Evolutionary conservation across 2,888 invertebrate genomes (phyloP).

Genomic region (Notocelia uddmanniana): DNA sequence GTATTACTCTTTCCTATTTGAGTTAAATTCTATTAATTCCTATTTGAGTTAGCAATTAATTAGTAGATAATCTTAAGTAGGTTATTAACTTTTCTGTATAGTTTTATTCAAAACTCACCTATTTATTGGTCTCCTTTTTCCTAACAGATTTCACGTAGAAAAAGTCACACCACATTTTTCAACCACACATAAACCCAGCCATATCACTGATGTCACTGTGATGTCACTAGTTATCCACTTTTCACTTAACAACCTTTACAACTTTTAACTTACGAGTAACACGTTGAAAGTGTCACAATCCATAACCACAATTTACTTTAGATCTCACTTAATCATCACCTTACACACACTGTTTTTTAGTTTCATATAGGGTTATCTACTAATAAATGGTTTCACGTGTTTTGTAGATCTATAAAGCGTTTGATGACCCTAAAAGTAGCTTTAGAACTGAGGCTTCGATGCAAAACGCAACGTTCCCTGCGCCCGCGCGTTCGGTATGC

Average conservation of each 20-base stretch:
- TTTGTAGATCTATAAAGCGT: slow-evolving; percentile 72
- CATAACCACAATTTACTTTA: slow-evolving; percentile 25
- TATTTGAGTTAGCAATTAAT: background rate
- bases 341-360: background rate
- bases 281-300: slow-evolving; percentile 54
- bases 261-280: slow-evolving; percentile 58
- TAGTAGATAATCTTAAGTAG: background rate
- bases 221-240: slow-evolving; percentile 57
- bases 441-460: slow-evolving; percentile 79
- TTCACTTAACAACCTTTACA: slow-evolving; percentile 56
- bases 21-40: no score
- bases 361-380: slow-evolving; percentile 11
- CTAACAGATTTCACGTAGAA: slow-evolving; percentile 80
- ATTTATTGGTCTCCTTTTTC: slow-evolving; percentile 75
- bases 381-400: slow-evolving; percentile 62
- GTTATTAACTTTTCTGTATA: background rate
- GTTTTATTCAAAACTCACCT: slow-evolving; percentile 62
- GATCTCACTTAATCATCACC: slow-evolving; percentile 18
- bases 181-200: slow-evolving; percentile 65
- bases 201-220: slow-evolving; percentile 58
- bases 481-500: slow-evolving; percentile 81
- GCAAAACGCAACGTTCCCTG: slow-evolving; percentile 79
- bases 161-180: slow-evolving; percentile 77
- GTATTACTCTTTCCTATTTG: background rate
- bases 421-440: slow-evolving; percentile 81